These are phyloP conservation scores for Genyomyrus donnyi DNA, from an alignment of 2,113 vertebrate genomes.

Conservation along the genomic window DNA sequence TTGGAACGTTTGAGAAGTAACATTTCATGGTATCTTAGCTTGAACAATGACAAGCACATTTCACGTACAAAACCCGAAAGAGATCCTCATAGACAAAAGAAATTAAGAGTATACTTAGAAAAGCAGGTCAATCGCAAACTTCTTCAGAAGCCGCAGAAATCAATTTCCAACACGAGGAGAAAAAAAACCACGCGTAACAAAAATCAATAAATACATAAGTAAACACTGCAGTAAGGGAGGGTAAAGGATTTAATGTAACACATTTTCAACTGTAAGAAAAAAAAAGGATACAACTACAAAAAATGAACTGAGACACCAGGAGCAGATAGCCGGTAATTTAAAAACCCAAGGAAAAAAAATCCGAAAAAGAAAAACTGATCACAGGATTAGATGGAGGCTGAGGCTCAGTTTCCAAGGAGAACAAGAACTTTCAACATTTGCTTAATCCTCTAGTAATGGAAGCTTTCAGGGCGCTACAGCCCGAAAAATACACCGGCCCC, in stretches of 20 bases:
- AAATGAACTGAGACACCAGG: slow-evolving; percentile 2
- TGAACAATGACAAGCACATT: not conserved
- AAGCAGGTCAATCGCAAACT: slow-evolving; percentile 25
- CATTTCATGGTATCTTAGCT: not conserved
- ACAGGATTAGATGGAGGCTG: slow-evolving; percentile 60
- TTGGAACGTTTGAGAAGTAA: not conserved
- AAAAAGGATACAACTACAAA: not conserved
- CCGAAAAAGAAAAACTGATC: slow-evolving; percentile 48
- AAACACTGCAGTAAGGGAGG: slow-evolving; percentile 42
- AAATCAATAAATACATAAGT: slow-evolving; percentile 60
- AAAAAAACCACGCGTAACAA: slow-evolving; percentile 35
- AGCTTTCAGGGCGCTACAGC: slow-evolving; percentile 64
- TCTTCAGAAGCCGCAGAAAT: slow-evolving; percentile 1
- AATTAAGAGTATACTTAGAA: not conserved
- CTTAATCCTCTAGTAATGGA: slow-evolving; percentile 73
- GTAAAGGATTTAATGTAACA: slow-evolving; percentile 38
- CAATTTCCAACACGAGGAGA: slow-evolving; percentile 3
- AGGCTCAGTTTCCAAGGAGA: slow-evolving; percentile 61
- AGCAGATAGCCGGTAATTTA: slow-evolving; percentile 2
- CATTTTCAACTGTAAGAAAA: slow-evolving; percentile 28
- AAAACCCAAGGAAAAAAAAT: slow-evolving; percentile 13
- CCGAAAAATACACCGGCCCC: slow-evolving; percentile 60
- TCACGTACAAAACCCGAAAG: not conserved
- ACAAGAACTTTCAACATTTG: slow-evolving; percentile 66
- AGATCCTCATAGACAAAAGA: not conserved